Conservation (phyloP, 2,888 invertebrate species). For the Polylopha cassiicola region DNA sequence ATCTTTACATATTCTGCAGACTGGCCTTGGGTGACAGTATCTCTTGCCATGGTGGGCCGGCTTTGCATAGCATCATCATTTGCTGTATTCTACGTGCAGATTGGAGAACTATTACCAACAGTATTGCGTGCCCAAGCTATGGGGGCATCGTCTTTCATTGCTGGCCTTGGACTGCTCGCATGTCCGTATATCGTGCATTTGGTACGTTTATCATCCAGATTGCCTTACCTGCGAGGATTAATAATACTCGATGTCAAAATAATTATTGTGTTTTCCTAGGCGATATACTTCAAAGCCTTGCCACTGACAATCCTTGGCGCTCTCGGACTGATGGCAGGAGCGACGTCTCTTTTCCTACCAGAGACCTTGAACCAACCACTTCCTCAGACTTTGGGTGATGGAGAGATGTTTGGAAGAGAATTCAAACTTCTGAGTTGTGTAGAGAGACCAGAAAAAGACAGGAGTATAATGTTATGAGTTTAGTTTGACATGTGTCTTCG, state of each 20-base stretch:
- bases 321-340: conserved; percentile 74
- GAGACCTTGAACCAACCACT: conserved; percentile 80
- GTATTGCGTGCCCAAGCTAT: conserved; percentile 81
- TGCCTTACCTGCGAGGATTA: background rate
- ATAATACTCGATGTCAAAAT: background rate
- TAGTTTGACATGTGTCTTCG: too few relatives aligned
- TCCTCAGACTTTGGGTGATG: conserved; percentile 80
- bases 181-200: conserved; percentile 81
- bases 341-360: conserved; percentile 78
- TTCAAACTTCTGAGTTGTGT: conserved; percentile 77
- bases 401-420: conserved; percentile 77
- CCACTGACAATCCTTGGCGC: conserved; percentile 79
- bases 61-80: conserved; percentile 82
- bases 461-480: too few relatives aligned
- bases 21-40: conserved; percentile 79
- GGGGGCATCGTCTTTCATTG: conserved; percentile 81
- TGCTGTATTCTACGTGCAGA: conserved; percentile 82
- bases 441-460: too few relatives aligned
- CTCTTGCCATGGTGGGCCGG: conserved; percentile 81
- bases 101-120: conserved; percentile 82
- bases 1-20: conserved; percentile 47
- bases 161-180: conserved; percentile 78
- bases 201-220: conserved; percentile 40
- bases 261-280: conserved; percentile 42
- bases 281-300: conserved; percentile 75